These are phyloP conservation scores for Chaunax sp. DNA, from an alignment of 2,797 vertebrate genomes.

Conservation along the genomic window DNA sequence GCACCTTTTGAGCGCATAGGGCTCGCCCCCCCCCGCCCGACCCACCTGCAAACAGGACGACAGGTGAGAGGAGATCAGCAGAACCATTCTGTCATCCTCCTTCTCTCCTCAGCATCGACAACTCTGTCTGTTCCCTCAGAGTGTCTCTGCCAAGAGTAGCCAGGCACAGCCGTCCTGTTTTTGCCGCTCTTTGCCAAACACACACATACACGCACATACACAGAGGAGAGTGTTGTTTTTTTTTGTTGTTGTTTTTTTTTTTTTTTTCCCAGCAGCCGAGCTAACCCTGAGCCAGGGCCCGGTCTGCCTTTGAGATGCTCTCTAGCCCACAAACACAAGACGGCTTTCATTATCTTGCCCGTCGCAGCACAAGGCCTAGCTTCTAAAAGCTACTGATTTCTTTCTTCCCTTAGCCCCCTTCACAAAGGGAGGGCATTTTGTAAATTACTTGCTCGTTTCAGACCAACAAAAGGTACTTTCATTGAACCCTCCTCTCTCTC, in stretches of 20 bases:
- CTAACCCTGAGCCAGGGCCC: conserved; percentile 95
- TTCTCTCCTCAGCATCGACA: conserved; percentile 65
- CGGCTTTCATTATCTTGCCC: conserved; percentile 99
- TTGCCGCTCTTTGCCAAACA: conserved; percentile 89
- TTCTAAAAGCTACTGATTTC: conserved; percentile 99
- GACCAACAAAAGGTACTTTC: conserved; percentile 99
- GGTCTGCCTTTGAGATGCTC: conserved; percentile 98
- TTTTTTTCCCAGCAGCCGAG: conserved; percentile 80
- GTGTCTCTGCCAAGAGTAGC: conserved; percentile 74
- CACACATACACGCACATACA: conserved; percentile 55
- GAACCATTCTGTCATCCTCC: conserved; percentile 48
- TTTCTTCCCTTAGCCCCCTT: conserved; percentile 98
- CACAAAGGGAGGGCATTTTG: conserved; percentile 99
- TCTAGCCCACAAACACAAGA: conserved; percentile 98
- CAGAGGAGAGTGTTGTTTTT: conserved; percentile 66
- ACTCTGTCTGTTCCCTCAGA: conserved; percentile 70
- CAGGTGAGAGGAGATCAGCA: conserved; percentile 67
- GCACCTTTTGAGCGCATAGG: conserved; percentile 21
- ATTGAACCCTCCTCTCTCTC: conserved; percentile 90
- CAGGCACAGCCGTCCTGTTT: conserved; percentile 78
- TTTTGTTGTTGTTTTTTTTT: conserved; percentile 62
- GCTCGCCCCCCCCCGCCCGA: too few relatives aligned
- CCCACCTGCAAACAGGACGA: conserved; percentile 64
- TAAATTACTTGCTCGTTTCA: conserved; percentile 99
- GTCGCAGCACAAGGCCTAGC: conserved; percentile 98